Evolutionary conservation across 2,113 vertebrate species (phyloP).

Genomic region (Burhinus bistriatus): DNA sequence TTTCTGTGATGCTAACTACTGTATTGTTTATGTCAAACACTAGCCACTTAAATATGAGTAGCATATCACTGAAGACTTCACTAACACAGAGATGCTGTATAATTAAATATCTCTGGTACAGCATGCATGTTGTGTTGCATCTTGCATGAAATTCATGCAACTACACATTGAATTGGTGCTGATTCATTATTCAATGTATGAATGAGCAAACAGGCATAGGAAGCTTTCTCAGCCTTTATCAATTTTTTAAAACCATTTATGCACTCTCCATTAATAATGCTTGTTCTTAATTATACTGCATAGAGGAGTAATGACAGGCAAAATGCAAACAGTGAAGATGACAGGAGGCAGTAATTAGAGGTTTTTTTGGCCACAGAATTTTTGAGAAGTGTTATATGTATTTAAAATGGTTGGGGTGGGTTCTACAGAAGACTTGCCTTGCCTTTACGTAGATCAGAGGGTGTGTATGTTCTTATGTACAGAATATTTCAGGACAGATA

Average conservation of each 20-base stretch:
- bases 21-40: neutral
- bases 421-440: neutral
- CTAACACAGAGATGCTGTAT: neutral
- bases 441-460: neutral
- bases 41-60: neutral
- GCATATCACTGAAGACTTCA: neutral
- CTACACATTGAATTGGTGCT: neutral
- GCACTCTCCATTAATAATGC: neutral
- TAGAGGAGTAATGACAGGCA: neutral
- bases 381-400: neutral
- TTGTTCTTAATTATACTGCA: neutral
- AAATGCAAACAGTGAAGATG: neutral
- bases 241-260: conserved; percentile 12
- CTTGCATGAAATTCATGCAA: neutral
- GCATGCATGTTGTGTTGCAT: neutral
- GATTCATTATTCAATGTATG: neutral
- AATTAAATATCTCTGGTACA: neutral
- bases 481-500: neutral
- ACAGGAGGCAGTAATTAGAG: neutral
- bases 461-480: neutral
- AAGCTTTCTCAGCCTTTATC: neutral
- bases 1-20: neutral
- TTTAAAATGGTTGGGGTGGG: neutral
- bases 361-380: neutral
- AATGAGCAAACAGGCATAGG: neutral